Conservation (phyloP, 2,888 invertebrate genomes). For the Rhingia rostrata region DNA sequence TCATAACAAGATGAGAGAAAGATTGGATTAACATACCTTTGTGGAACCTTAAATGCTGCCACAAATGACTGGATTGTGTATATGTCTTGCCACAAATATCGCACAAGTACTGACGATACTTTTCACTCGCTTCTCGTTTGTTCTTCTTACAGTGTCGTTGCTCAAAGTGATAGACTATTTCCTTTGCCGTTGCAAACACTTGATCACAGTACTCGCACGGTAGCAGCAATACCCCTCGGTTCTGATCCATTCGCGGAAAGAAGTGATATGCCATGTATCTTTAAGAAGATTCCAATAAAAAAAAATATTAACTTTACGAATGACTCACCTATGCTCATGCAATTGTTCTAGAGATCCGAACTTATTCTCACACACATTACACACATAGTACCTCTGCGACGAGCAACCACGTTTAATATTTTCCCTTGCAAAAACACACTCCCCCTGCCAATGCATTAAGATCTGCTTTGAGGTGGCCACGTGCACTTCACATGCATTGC, state of each 20-base stretch:
- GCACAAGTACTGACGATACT: conserved; percentile 84
- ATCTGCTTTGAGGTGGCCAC: conserved; percentile 84
- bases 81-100: conserved; percentile 86
- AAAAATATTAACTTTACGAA: background rate
- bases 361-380: conserved; percentile 82
- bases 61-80: conserved; percentile 86
- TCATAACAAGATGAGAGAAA: background rate
- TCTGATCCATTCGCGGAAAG: conserved; percentile 80
- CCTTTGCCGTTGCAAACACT: conserved; percentile 78
- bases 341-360: conserved; percentile 80
- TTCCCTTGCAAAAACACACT: conserved; percentile 81
- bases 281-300: background rate
- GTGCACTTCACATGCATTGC: conserved; percentile 82
- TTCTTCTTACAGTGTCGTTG: conserved; percentile 84
- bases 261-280: conserved; percentile 81
- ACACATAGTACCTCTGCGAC: conserved; percentile 79
- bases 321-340: conserved; percentile 81
- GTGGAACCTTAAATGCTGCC: conserved; percentile 87
- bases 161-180: conserved; percentile 84
- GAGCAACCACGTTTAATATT: conserved; percentile 77
- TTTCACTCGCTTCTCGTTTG: conserved; percentile 82
- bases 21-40: conserved; percentile 83
- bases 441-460: conserved; percentile 84
- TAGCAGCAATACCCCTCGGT: conserved; percentile 76
- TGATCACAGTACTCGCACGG: conserved; percentile 81